Conservation (phyloP, 2,113 vertebrate genomes). For the Salvator merianae region DNA sequence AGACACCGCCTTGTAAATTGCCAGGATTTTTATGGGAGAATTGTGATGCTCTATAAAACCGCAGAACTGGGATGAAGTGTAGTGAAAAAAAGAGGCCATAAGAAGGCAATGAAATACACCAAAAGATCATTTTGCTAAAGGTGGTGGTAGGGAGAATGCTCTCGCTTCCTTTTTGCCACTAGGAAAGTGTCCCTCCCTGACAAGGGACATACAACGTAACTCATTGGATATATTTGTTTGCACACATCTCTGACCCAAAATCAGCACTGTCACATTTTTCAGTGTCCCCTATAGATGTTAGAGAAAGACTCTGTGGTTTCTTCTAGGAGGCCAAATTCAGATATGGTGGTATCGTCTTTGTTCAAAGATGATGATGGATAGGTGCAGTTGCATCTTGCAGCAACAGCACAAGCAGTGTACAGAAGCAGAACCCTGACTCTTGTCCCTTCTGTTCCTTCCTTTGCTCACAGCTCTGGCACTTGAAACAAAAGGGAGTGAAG, state of each 20-base stretch:
- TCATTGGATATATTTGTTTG: constrained; percentile 54
- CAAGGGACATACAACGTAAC: constrained; percentile 52
- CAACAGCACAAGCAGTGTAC: not conserved
- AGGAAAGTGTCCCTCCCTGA: constrained; percentile 33
- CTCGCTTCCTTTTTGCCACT: not conserved
- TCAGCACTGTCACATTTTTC: constrained; percentile 18
- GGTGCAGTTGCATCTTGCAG: not conserved
- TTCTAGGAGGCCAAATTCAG: no score
- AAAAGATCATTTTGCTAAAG: not conserved
- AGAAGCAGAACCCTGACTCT: not conserved
- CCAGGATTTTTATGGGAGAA: not conserved
- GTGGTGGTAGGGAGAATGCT: not conserved
- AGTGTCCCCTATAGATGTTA: not conserved
- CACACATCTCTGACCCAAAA: constrained; percentile 49
- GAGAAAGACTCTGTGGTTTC: no score
- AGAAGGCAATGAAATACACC: not conserved
- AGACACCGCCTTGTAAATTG: not conserved
- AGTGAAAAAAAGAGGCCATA: not conserved
- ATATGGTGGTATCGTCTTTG: not conserved
- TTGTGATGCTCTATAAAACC: constrained; percentile 19
- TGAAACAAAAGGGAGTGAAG: not conserved
- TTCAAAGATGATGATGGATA: not conserved
- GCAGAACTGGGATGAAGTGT: not conserved
- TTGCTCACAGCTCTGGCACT: not conserved
- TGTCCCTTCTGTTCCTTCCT: no score